Conservation (phyloP, 1,140 invertebrate genomes). For the Heterodera schachtii region DNA sequence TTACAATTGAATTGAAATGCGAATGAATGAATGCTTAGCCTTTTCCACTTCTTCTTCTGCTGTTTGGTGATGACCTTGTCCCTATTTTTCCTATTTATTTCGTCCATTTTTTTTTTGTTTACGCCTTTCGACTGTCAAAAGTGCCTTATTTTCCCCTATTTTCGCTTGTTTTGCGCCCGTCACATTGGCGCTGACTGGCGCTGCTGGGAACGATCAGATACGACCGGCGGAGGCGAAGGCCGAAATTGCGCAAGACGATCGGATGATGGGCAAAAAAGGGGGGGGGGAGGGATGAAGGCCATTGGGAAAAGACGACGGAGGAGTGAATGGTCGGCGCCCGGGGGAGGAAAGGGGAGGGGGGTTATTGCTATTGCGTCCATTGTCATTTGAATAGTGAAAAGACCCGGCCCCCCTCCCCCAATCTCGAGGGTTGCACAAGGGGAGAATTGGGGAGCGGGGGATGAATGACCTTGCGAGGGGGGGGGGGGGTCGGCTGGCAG, state of each 20-base stretch:
- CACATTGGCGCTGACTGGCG: constrained; percentile 18
- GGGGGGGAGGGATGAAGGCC: too few relatives aligned
- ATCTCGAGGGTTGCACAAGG: neutral
- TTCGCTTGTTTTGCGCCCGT: neutral
- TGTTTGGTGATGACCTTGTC: neutral
- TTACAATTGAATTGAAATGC: too few relatives aligned
- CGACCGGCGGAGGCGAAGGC: constrained; percentile 15
- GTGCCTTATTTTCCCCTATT: constrained; percentile 22
- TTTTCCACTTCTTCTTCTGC: neutral
- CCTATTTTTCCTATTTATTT: neutral
- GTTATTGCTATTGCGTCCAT: neutral
- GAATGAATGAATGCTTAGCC: neutral
- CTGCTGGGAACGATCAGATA: constrained; percentile 33
- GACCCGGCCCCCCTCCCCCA: too few relatives aligned
- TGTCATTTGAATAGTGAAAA: neutral
- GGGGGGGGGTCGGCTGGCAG: neutral
- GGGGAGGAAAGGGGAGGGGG: too few relatives aligned
- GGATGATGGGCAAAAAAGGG: neutral
- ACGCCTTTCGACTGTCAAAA: constrained; percentile 18
- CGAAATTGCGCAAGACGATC: constrained; percentile 33
- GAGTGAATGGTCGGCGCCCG: too few relatives aligned
- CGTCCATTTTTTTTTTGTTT: constrained; percentile 15
- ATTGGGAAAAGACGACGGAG: too few relatives aligned
- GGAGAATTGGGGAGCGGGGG: too few relatives aligned
- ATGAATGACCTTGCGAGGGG: neutral